A percentile compares a stretch with the other conserved stretches of the same genome.
Conservation (phyloP, 2,888 invertebrate genomes). For the Schrankia costaestrigalis region DNA sequence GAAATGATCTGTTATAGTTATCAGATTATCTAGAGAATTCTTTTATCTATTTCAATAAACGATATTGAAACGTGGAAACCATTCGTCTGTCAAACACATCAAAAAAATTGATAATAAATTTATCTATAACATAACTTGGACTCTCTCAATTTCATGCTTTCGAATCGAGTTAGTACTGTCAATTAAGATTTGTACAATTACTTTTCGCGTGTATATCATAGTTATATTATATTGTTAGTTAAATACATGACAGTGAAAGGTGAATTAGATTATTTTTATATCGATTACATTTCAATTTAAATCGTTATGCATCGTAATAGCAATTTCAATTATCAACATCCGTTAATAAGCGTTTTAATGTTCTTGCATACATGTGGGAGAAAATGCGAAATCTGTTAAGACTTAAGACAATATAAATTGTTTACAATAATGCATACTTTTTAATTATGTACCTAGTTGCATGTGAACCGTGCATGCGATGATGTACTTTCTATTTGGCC, state of each 20-base stretch:
- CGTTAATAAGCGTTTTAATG: too few species aligned
- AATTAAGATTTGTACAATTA: conserved; percentile 48
- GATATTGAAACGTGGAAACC: too few species aligned
- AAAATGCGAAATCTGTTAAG: too few species aligned
- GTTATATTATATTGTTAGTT: conserved; percentile 24
- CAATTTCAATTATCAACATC: too few species aligned
- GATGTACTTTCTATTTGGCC: conserved; percentile 49
- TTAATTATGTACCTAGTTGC: conserved; percentile 36
- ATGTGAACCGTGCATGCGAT: conserved; percentile 40
- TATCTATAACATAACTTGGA: conserved; percentile 33
- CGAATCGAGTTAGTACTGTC: conserved; percentile 41
- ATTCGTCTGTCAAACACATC: too few species aligned
- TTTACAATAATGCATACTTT: conserved; percentile 22
- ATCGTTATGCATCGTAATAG: background rate
- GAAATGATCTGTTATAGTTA: too few species aligned
- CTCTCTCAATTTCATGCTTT: conserved; percentile 51
- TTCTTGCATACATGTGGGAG: too few species aligned
- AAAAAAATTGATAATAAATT: too few species aligned
- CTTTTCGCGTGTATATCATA: conserved; percentile 51
- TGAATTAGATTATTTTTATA: conserved; percentile 18
- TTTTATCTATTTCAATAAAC: too few species aligned
- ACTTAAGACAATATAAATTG: too few species aligned
- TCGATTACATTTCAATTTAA: conserved; percentile 13
- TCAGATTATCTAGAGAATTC: too few species aligned
- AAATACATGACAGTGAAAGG: conserved; percentile 29